phyloP scores from a whole-genome alignment of 1,140 invertebrate species.

The Bicyclus anynana region DNA sequence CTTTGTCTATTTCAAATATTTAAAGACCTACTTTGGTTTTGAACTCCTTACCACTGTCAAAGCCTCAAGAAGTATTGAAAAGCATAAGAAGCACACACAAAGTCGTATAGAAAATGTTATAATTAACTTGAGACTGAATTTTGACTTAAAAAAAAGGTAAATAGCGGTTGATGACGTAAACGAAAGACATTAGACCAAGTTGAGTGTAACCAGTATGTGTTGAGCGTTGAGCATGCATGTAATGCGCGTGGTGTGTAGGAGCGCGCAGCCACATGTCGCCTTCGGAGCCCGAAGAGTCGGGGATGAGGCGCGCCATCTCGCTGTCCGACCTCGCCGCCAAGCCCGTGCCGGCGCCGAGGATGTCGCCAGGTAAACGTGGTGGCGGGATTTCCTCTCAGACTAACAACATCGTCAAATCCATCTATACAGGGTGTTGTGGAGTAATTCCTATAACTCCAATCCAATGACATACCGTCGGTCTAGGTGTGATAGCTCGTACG shows the following conservation, averaged over 20 bases:
- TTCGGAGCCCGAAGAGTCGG: constrained; percentile 55
- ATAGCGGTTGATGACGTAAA: too few species aligned
- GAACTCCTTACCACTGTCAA: too few species aligned
- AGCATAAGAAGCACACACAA: too few species aligned
- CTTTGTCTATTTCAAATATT: too few species aligned
- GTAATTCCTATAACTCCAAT: too few species aligned
- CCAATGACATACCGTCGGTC: too few species aligned
- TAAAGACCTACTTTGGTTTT: too few species aligned
- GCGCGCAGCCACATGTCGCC: constrained; percentile 48
- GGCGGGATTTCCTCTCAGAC: constrained; percentile 19
- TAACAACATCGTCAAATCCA: background rate
- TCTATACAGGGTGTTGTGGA: background rate
- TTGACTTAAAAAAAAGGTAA: too few species aligned
- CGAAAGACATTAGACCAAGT: constrained; percentile 11
- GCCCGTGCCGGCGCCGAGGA: constrained; percentile 72
- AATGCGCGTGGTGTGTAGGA: constrained; percentile 21
- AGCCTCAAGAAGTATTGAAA: too few species aligned
- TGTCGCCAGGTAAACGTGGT: constrained; percentile 58
- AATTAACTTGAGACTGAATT: background rate
- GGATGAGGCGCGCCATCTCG: constrained; percentile 70
- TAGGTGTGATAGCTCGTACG: too few species aligned
- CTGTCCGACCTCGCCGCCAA: constrained; percentile 75
- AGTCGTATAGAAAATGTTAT: background rate
- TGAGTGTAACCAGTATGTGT: background rate
- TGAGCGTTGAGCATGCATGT: background rate